phyloP scores from a whole-genome alignment of 2,113 vertebrate species.

The Apteryx mantelli region DNA sequence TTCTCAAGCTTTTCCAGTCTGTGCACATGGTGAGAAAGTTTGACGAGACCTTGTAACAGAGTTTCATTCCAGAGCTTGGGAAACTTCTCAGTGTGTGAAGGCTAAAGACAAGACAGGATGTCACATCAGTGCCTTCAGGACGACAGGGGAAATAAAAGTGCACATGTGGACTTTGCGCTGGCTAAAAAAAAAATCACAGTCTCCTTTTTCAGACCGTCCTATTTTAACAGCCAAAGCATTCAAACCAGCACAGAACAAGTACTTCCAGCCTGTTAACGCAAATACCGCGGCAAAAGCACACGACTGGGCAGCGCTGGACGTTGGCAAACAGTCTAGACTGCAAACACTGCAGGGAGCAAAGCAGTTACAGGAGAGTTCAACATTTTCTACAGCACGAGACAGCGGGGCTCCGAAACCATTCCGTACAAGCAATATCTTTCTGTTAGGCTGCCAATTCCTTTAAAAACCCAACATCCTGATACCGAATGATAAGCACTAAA shows the following conservation, averaged over 20 bases:
- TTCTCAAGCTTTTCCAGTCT: slow-evolving; percentile 55
- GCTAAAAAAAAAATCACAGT: not conserved
- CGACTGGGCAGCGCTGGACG: not conserved
- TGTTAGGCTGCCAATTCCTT: not conserved
- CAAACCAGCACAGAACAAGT: not conserved
- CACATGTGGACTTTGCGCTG: not conserved
- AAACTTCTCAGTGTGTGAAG: not conserved
- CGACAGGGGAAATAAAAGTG: not conserved
- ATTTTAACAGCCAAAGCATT: not conserved
- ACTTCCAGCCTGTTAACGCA: not conserved
- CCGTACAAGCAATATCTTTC: not conserved
- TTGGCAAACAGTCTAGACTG: not conserved
- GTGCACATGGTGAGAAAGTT: slow-evolving; percentile 43
- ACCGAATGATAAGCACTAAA: not conserved
- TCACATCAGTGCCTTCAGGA: not conserved
- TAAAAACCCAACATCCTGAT: accelerated
- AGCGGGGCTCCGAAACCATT: not conserved
- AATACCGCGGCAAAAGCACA: not conserved
- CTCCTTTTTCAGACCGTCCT: not conserved
- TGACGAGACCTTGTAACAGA: not conserved
- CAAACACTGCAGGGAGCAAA: not conserved
- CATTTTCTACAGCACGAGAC: not conserved
- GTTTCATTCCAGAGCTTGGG: slow-evolving; percentile 47
- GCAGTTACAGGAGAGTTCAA: not conserved
- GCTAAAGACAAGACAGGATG: slow-evolving; percentile 48